These are phyloP conservation scores for Drosophila niveifrons DNA, from an alignment of 2,888 invertebrate species.

Conservation along the genomic window DNA sequence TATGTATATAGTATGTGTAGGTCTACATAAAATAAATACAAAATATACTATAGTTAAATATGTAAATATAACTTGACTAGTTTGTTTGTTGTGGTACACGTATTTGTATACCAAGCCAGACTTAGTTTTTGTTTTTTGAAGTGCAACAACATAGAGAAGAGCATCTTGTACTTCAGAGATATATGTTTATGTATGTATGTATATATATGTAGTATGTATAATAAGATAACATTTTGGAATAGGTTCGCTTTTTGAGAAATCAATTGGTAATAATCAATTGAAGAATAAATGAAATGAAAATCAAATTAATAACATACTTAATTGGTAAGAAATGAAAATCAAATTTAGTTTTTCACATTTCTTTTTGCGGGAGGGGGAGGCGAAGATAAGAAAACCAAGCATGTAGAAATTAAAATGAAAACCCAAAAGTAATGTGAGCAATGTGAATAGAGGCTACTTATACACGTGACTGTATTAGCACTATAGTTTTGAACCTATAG, in stretches of 20 bases:
- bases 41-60: not conserved
- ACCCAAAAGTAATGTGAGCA: not conserved
- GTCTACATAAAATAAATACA: not conserved
- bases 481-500: conserved; percentile 34
- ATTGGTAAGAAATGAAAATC: not conserved
- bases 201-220: not conserved
- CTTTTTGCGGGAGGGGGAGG: not conserved
- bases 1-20: not conserved
- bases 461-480: conserved; percentile 24
- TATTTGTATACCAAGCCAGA: not conserved
- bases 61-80: conserved; percentile 1
- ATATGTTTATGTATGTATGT: not conserved
- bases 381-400: too few relatives aligned
- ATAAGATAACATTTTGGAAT: not conserved
- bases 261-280: not conserved
- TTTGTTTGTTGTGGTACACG: not conserved
- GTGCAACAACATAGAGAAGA: conserved; percentile 2
- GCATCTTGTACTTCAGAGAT: not conserved
- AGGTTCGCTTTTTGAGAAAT: not conserved
- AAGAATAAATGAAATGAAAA: not conserved
- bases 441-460: conserved; percentile 2
- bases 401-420: not conserved
- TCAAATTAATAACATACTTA: too few relatives aligned
- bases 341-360: not conserved
- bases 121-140: not conserved